phyloP scores from a whole-genome alignment of 2,888 invertebrate species.

The Eristalis arbustorum region DNA sequence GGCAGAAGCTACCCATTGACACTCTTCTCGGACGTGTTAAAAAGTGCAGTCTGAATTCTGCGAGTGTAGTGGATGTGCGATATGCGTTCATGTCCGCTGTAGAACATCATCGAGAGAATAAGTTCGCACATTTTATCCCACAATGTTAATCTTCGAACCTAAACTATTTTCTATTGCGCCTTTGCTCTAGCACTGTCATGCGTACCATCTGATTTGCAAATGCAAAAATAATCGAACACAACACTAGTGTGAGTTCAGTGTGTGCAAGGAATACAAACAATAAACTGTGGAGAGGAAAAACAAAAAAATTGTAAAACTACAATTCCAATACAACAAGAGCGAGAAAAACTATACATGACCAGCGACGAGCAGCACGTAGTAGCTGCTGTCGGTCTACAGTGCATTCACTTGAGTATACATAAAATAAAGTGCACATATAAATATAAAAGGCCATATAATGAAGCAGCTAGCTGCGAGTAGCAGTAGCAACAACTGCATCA shows the following conservation, averaged over 20 bases:
- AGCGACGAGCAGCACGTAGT: slow-evolving; percentile 29
- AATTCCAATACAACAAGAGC: slow-evolving; percentile 37
- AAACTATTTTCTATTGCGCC: slow-evolving; percentile 51
- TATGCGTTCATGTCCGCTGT: not conserved
- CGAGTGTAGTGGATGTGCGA: not conserved
- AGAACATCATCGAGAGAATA: not conserved
- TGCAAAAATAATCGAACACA: slow-evolving; percentile 45
- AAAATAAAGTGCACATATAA: slow-evolving; percentile 55
- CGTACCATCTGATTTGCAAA: slow-evolving; percentile 57
- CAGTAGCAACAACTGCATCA: not conserved
- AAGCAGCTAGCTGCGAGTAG: slow-evolving; percentile 26
- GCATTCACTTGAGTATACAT: slow-evolving; percentile 62
- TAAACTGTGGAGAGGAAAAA: slow-evolving; percentile 29
- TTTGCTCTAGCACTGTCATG: slow-evolving; percentile 53
- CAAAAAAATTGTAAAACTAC: slow-evolving; percentile 20
- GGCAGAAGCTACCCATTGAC: not conserved
- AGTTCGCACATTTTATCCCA: not conserved
- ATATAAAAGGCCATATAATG: slow-evolving; percentile 55
- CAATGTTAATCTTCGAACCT: slow-evolving; percentile 28
- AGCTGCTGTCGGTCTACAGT: slow-evolving; percentile 46
- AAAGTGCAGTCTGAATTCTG: not conserved
- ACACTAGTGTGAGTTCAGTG: slow-evolving; percentile 7
- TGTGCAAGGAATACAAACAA: slow-evolving; percentile 51
- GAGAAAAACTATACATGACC: slow-evolving; percentile 42
- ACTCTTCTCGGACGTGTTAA: not conserved